Evolutionary conservation across 1,140 invertebrate genomes (phyloP).

Genomic region (Pseudachorutes palmiensis): DNA sequence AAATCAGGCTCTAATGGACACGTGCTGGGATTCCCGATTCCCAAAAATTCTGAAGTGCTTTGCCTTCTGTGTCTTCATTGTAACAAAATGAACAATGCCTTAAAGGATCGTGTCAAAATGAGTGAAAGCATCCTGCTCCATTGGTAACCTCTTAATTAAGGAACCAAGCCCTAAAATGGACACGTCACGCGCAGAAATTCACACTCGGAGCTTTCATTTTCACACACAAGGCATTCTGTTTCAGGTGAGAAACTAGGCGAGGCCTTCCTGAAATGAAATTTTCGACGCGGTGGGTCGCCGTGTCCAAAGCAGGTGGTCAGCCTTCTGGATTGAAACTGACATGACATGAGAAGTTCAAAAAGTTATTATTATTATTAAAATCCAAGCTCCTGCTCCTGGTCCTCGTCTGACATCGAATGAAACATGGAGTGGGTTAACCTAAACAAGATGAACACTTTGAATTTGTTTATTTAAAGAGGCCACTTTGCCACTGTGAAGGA

Average conservation of each 20-base stretch:
- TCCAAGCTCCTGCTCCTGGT: not conserved
- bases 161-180: no score
- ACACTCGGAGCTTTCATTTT: no score
- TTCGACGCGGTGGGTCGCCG: not conserved
- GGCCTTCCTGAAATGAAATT: no score
- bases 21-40: no score
- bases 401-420: not conserved
- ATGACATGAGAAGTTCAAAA: not conserved
- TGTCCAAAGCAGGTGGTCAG: not conserved
- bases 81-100: no score
- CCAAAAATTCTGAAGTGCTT: no score
- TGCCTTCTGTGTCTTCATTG: not conserved
- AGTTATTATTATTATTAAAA: not conserved
- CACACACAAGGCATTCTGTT: no score
- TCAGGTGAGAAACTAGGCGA: no score
- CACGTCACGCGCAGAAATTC: not conserved
- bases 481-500: no score
- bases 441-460: not conserved
- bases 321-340: not conserved
- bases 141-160: not conserved
- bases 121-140: not conserved
- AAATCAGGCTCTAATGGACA: no score
- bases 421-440: not conserved
- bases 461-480: no score
- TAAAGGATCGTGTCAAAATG: not conserved